Conservation (phyloP, 2,797 vertebrate species). For the Vespertilio murinus region DNA sequence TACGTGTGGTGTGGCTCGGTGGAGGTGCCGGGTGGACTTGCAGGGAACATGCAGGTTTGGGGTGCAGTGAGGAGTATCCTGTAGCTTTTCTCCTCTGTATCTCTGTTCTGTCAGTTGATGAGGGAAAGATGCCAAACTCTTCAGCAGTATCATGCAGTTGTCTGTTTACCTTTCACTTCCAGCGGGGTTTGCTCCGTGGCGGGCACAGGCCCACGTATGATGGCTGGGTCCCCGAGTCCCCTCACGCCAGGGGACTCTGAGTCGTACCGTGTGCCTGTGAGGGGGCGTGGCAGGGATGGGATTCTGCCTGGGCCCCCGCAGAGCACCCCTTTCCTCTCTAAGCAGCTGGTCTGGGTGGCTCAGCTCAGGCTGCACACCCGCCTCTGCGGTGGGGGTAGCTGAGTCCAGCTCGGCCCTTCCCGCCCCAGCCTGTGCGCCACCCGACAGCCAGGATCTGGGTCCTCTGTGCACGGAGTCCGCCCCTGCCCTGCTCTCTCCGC, state of each 20-base stretch:
- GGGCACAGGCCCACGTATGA: accelerated
- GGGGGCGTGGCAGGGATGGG: accelerated
- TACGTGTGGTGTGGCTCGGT: no score
- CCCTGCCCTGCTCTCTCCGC: no score
- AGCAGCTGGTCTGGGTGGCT: accelerated
- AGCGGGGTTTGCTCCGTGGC: neutral
- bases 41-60: neutral
- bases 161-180: neutral
- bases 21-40: neutral
- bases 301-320: neutral
- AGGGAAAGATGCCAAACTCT: neutral
- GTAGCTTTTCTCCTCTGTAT: neutral
- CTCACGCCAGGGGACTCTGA: neutral
- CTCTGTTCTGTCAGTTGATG: neutral
- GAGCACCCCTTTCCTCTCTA: neutral
- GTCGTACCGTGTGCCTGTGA: no score
- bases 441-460: neutral
- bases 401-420: accelerated
- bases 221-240: neutral
- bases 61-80: neutral
- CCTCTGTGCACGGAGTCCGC: accelerated
- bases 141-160: no score
- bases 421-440: accelerated
- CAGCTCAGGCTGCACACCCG: accelerated
- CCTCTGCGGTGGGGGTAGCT: no score